Conservation (phyloP, 2,888 invertebrate species). For the Corbicula japonica region DNA sequence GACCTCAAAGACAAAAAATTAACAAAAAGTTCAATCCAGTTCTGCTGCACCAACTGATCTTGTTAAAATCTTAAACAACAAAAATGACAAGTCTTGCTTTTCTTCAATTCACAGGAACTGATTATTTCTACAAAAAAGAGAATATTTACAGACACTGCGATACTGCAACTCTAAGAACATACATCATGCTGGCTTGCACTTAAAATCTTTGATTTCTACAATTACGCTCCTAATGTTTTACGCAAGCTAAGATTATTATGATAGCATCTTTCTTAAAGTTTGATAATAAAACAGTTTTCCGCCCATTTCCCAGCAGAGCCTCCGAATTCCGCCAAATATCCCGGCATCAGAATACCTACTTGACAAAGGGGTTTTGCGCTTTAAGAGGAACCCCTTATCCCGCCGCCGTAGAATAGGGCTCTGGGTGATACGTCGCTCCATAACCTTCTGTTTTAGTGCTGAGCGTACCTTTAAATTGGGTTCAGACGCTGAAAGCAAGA, state of each 20-base stretch:
- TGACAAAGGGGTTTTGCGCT: slow-evolving; percentile 91
- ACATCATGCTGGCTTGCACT: no score
- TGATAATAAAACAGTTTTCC: slow-evolving; percentile 14
- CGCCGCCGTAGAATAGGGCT: slow-evolving; percentile 93
- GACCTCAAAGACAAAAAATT: no score
- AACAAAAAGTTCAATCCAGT: no score
- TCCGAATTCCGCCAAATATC: slow-evolving; percentile 43
- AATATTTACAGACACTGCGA: no score
- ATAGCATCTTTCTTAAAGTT: slow-evolving; percentile 2
- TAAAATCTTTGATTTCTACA: no score
- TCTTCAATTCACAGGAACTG: no score
- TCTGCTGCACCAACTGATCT: no score
- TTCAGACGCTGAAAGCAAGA: slow-evolving; percentile 92
- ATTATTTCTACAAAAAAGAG: no score
- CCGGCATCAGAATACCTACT: slow-evolving; percentile 86
- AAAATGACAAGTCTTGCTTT: no score
- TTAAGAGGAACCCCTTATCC: slow-evolving; percentile 91
- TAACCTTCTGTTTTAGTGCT: slow-evolving; percentile 92
- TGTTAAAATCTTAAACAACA: no score
- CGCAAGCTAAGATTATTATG: neutral
- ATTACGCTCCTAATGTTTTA: no score
- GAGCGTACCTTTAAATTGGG: slow-evolving; percentile 91
- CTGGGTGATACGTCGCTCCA: slow-evolving; percentile 92
- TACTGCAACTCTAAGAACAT: no score
- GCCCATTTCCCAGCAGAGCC: slow-evolving; percentile 44